Evolutionary conservation across 2,797 vertebrate genomes (phyloP).

Genomic region (Lacerta agilis): DNA sequence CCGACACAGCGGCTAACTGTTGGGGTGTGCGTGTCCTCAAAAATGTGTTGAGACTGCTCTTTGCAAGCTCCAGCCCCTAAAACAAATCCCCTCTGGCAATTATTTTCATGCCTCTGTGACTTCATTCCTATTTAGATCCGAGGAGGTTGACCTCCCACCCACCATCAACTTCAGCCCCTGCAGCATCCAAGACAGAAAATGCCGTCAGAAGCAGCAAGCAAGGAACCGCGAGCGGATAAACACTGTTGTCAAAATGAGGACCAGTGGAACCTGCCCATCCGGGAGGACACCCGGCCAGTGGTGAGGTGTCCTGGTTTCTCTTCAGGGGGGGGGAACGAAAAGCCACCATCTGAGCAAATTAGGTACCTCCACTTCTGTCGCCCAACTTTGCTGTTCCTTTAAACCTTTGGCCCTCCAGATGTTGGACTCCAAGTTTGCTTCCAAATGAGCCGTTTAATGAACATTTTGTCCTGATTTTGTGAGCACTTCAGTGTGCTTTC

Average conservation of each 20-base stretch:
- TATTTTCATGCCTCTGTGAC: background rate
- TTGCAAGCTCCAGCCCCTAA: background rate
- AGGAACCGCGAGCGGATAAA: slow-evolving; percentile 80
- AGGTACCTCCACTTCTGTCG: background rate
- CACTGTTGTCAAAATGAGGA: slow-evolving; percentile 84
- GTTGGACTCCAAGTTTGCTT: background rate
- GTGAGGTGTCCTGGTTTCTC: slow-evolving; percentile 57
- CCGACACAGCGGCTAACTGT: background rate
- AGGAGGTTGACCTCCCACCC: slow-evolving; percentile 87
- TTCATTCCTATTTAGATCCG: slow-evolving; percentile 75
- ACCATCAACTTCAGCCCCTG: slow-evolving; percentile 93
- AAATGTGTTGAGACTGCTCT: background rate
- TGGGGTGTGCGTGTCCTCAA: background rate
- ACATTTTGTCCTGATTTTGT: too few species aligned
- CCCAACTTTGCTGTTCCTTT: background rate
- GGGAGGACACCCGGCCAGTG: slow-evolving; percentile 81
- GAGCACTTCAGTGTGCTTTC: too few species aligned
- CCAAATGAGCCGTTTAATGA: too few species aligned
- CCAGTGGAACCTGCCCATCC: slow-evolving; percentile 76
- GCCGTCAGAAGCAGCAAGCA: slow-evolving; percentile 89
- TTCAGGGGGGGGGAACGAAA: background rate
- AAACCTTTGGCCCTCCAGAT: background rate
- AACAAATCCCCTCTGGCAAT: slow-evolving; percentile 2
- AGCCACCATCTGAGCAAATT: background rate
- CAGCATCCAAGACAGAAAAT: slow-evolving; percentile 89